phyloP scores from a whole-genome alignment of 2,797 vertebrate species.

The Paratrypauchen microcephalus region DNA sequence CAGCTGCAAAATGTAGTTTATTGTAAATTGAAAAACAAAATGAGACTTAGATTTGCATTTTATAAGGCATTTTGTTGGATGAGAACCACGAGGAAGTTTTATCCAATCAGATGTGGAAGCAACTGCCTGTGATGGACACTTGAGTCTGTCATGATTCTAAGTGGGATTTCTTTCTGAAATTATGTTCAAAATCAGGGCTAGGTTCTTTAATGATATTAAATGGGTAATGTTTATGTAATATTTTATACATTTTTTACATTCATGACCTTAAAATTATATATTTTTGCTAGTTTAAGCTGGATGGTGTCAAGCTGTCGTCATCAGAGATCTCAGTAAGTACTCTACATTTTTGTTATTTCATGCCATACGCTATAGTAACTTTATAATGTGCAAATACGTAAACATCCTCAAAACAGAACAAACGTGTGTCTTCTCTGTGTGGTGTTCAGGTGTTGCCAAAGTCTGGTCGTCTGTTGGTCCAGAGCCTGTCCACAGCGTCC shows the following conservation, averaged over 20 bases:
- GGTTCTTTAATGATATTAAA: background rate
- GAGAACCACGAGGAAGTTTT: too few species aligned
- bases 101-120: background rate
- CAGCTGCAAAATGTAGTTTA: too few species aligned
- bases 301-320: constrained; percentile 80
- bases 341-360: background rate
- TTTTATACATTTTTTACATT: background rate
- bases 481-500: constrained; percentile 24
- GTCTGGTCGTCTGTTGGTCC: constrained; percentile 45
- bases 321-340: constrained; percentile 85
- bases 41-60: background rate
- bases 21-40: too few species aligned
- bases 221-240: background rate
- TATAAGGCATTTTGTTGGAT: background rate
- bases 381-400: background rate
- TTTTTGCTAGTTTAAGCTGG: constrained; percentile 82
- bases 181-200: background rate
- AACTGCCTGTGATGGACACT: background rate
- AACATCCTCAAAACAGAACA: background rate
- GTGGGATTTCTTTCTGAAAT: background rate
- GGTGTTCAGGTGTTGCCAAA: constrained; percentile 68
- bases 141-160: background rate
- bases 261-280: background rate
- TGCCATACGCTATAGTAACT: background rate
- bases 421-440: background rate